Percentiles rank a stretch among this genome's conserved stretches.
phyloP scores from a whole-genome alignment of 2,113 vertebrate genomes.

The Anhinga rufa region DNA sequence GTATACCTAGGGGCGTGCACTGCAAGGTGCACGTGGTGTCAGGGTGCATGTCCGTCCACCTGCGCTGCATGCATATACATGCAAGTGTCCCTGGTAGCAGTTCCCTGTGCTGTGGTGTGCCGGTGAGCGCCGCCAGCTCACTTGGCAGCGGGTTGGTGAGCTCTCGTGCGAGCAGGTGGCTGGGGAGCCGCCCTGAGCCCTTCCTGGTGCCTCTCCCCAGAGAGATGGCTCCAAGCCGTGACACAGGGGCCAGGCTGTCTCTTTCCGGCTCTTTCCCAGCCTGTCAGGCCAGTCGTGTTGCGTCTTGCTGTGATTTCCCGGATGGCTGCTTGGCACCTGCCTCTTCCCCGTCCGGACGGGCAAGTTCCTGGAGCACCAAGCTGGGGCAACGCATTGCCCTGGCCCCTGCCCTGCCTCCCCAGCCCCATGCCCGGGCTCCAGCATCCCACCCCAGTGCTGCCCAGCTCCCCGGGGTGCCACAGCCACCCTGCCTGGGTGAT shows the following conservation, averaged over 20 bases:
- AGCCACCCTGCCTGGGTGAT: not conserved
- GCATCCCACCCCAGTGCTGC: not conserved
- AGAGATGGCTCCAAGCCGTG: not conserved
- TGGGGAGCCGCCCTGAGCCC: not conserved
- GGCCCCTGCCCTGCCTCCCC: not conserved
- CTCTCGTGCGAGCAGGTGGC: not conserved
- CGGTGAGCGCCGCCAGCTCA: not conserved
- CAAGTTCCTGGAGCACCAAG: constrained; percentile 32
- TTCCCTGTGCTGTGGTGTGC: fast-evolving
- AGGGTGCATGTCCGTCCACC: not conserved
- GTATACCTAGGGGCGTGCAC: fast-evolving
- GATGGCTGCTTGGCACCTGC: constrained; percentile 51
- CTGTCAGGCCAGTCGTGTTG: constrained; percentile 28
- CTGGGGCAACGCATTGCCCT: not conserved
- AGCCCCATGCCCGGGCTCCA: fast-evolving
- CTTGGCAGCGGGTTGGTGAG: fast-evolving
- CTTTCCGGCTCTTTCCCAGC: constrained; percentile 52
- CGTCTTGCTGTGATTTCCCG: constrained; percentile 47
- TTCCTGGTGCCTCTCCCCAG: constrained; percentile 31
- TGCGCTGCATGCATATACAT: fast-evolving
- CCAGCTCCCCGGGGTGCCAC: fast-evolving
- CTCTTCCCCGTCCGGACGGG: constrained; percentile 31
- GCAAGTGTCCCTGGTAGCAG: not conserved
- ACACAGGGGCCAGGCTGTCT: constrained; percentile 17
- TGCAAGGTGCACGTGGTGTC: fast-evolving